A percentile compares a stretch with the other conserved stretches of the same genome.
phyloP scores from a whole-genome alignment of 1,140 invertebrate genomes.

The Euschistus heros region DNA sequence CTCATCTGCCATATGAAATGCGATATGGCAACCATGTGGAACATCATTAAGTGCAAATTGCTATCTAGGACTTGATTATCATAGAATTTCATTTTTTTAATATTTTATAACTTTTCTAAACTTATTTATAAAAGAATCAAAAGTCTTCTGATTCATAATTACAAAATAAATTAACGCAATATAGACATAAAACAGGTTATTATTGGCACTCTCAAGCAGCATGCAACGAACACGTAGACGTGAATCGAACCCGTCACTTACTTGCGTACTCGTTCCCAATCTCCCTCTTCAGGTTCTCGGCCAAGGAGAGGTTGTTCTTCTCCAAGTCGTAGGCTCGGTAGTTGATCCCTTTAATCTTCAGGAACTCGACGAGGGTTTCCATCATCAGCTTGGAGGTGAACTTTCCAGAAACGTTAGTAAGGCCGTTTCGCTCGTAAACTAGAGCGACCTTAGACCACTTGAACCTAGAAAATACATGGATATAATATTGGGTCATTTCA shows the following conservation, averaged over 20 bases:
- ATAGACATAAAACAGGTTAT: neutral
- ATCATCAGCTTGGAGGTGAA: constrained; percentile 56
- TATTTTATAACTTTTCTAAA: too few relatives aligned
- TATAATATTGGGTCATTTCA: too few relatives aligned
- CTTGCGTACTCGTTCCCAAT: constrained; percentile 41
- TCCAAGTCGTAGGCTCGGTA: constrained; percentile 43
- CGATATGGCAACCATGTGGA: neutral
- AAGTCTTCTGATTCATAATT: too few relatives aligned
- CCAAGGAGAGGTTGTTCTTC: constrained; percentile 40
- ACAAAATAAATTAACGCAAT: too few relatives aligned
- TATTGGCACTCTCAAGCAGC: constrained; percentile 6
- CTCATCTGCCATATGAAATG: neutral
- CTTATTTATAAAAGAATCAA: too few relatives aligned
- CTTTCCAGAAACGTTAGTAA: constrained; percentile 49
- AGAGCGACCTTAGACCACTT: constrained; percentile 57
- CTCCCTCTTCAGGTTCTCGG: constrained; percentile 42
- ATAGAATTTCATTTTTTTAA: too few relatives aligned
- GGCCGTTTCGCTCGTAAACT: constrained; percentile 57
- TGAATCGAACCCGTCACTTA: constrained; percentile 36
- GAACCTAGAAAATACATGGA: constrained; percentile 48
- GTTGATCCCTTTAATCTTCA: constrained; percentile 43
- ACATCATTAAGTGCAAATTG: too few relatives aligned
- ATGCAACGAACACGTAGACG: neutral
- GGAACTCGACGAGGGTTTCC: constrained; percentile 50
- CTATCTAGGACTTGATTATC: too few relatives aligned